Percentiles rank a stretch among this genome's conserved stretches.
These are phyloP conservation scores for Oscheius onirici DNA, from an alignment of 2,888 invertebrate genomes.

Conservation along the genomic window DNA sequence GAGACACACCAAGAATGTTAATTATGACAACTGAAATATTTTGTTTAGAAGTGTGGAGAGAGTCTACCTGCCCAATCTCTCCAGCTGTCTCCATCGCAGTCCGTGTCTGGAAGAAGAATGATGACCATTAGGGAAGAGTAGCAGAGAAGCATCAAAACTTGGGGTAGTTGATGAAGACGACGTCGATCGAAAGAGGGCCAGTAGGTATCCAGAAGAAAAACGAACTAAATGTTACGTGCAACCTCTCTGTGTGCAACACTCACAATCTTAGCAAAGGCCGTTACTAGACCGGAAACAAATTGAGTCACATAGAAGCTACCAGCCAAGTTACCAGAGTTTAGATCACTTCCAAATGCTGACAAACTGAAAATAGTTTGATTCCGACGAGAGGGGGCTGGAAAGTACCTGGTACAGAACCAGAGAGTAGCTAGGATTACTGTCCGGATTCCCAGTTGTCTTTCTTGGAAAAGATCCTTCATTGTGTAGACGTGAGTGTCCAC, in stretches of 20 bases:
- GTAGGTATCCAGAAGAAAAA: conserved; percentile 60
- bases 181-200: conserved; percentile 61
- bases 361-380: conserved; percentile 31
- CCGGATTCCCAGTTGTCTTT: conserved; percentile 40
- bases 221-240: conserved; percentile 50
- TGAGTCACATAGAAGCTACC: conserved; percentile 54
- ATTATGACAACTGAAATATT: conserved; percentile 54
- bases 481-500: conserved; percentile 46
- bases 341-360: conserved; percentile 51
- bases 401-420: conserved; percentile 54
- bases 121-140: conserved; percentile 57
- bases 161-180: conserved; percentile 64
- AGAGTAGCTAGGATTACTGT: conserved; percentile 46
- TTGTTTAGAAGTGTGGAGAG: too few relatives aligned
- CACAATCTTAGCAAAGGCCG: conserved; percentile 53
- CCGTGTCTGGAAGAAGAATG: conserved; percentile 46
- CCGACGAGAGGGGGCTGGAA: background rate
- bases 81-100: conserved; percentile 40
- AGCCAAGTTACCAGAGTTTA: conserved; percentile 54
- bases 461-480: conserved; percentile 47
- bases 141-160: conserved; percentile 61
- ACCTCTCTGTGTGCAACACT: background rate
- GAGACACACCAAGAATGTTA: conserved; percentile 63
- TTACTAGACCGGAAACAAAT: conserved; percentile 48
- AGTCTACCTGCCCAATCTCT: conserved; percentile 49